Evolutionary conservation across 1,140 invertebrate genomes (phyloP), one percentile per base, ranked within the genome.

Genomic region (Bemisia tabaci): DNA sequence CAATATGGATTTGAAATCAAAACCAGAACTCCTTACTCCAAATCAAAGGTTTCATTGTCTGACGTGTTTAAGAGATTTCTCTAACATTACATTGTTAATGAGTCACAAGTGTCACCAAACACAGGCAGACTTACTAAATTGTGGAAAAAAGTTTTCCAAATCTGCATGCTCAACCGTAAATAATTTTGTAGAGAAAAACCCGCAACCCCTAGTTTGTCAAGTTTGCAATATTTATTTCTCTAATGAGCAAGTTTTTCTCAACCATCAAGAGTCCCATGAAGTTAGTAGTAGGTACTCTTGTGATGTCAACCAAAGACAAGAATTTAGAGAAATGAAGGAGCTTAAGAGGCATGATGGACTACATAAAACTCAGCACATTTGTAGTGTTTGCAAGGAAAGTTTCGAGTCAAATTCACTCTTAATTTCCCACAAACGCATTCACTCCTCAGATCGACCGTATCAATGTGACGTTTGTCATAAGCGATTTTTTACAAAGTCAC

Each of bases 401-500:
- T 72, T 71, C 60, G 67, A 70, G n/a, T 68, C 69, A 22, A 72
- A 70, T 61, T 70, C 69, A 12, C 66, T 66, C 39, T 66, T 72
- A 1, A 64, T 61, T 12, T 70, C 69, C 1, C 71, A 72, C 59
- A 68, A 67, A 58, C 61, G 70, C 63, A 68, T 67, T 60, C 71
- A 72, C 48, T 69, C 70, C 11, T 70, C 70, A 0, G 71, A 72
- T 67, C 63, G 69, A 39, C 71, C 92, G 0, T 91, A 91, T 78
- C 89, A 90, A 78, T 95, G 93, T 77, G 84, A 86, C 26, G 78
- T 84, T 23, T 95, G 92, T 73, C 88, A 88, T 5, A 94, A 94
- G 75, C 86, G 90, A 65, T 92, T 92, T 75, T 87, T 87, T 68
- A 89, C 94, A 74, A 95, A 94, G 77, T 93, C 92, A 26, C 92